Percentiles rank a stretch among this genome's conserved stretches.
These are phyloP conservation scores for Phalangium opilio DNA, from an alignment of 2,888 invertebrate species.

Conservation along the genomic window DNA sequence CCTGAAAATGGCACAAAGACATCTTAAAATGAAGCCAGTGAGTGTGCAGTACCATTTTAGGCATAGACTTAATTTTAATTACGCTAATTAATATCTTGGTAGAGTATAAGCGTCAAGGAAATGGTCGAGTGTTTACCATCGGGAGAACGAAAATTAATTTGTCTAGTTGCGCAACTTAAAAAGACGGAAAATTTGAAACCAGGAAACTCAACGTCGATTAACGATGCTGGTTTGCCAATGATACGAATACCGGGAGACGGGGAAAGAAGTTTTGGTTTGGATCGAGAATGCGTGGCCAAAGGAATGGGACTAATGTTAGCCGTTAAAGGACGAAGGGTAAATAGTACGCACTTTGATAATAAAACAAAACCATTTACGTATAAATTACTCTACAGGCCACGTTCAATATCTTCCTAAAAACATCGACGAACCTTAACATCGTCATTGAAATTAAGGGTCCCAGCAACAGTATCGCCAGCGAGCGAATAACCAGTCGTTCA, in stretches of 20 bases:
- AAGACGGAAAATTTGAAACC: constrained; percentile 19
- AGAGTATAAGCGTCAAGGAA: constrained; percentile 25
- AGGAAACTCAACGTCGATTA: constrained; percentile 5
- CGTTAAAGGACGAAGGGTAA: constrained; percentile 25
- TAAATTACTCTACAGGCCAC: constrained; percentile 17
- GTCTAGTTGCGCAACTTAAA: constrained; percentile 26
- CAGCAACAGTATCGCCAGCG: constrained; percentile 22
- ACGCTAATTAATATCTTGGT: not conserved
- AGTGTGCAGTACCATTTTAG: not conserved
- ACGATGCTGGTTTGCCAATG: constrained; percentile 7
- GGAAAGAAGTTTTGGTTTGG: not conserved
- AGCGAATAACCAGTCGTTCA: constrained; percentile 16
- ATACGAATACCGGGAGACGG: not conserved
- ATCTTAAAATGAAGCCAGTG: constrained; percentile 27
- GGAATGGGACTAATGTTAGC: constrained; percentile 29
- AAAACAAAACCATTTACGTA: too few relatives aligned
- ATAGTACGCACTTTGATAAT: too few relatives aligned
- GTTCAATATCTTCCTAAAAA: constrained; percentile 24
- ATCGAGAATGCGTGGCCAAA: constrained; percentile 22
- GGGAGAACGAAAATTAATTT: constrained; percentile 25
- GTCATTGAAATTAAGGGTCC: constrained; percentile 27
- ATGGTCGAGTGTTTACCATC: constrained; percentile 26
- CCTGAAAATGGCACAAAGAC: constrained; percentile 26
- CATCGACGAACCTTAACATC: constrained; percentile 18
- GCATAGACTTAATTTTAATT: not conserved